Conservation (phyloP, 2,113 vertebrate species). For the Thymallus thymallus region DNA sequence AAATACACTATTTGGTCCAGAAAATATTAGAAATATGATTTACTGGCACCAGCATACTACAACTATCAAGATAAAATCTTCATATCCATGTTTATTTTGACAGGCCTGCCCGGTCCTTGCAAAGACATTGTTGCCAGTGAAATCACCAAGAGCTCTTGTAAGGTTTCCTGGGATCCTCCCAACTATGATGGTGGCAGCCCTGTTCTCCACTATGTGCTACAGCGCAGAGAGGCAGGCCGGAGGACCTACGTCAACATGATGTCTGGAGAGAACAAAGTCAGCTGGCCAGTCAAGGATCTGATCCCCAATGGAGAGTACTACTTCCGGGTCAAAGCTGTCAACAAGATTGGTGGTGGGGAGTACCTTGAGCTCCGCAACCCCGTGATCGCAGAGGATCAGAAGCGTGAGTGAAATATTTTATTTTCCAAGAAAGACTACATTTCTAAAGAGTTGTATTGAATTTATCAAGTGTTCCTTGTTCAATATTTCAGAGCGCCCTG, state of each 20-base stretch:
- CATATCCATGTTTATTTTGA: conserved; percentile 14
- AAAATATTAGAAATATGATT: conserved; percentile 3
- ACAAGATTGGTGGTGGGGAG: conserved; percentile 97
- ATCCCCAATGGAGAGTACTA: conserved; percentile 95
- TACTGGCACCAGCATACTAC: no score
- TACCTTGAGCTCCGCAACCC: conserved; percentile 93
- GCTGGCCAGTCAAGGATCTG: conserved; percentile 93
- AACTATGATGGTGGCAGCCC: conserved; percentile 93
- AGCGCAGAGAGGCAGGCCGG: conserved; percentile 92
- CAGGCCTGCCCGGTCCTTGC: conserved; percentile 93
- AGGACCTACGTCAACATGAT: conserved; percentile 95
- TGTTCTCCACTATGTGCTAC: conserved; percentile 91
- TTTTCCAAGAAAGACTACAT: neutral
- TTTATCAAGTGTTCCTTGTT: neutral
- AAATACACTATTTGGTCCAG: neutral
- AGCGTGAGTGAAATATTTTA: conserved; percentile 77
- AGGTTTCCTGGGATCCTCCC: conserved; percentile 94
- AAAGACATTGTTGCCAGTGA: conserved; percentile 92
- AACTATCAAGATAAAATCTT: neutral
- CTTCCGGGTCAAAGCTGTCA: conserved; percentile 94
- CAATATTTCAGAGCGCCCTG: conserved; percentile 81
- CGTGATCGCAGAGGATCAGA: conserved; percentile 92
- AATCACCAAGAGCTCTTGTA: conserved; percentile 93
- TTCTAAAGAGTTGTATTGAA: neutral
- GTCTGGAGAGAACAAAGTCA: conserved; percentile 96